Evolutionary conservation across 2,113 vertebrate species (phyloP).

Genomic region (Cephalopterus ornatus): DNA sequence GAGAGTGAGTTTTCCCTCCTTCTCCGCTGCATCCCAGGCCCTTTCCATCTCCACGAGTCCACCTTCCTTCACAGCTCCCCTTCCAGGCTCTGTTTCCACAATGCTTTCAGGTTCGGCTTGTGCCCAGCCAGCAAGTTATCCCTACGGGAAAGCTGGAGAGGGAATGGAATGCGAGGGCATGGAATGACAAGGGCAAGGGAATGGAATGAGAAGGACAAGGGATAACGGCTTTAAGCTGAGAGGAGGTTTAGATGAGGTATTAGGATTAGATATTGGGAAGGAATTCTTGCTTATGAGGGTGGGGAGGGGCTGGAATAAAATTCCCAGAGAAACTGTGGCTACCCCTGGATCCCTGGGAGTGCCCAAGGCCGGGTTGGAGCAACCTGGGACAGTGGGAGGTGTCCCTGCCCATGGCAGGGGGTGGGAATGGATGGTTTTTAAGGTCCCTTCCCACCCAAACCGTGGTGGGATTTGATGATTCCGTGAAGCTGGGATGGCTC

Average conservation of each 20-base stretch:
- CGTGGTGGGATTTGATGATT: no score
- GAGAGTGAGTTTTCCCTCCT: background rate
- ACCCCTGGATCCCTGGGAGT: background rate
- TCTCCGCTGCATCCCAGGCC: background rate
- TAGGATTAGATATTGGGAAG: background rate
- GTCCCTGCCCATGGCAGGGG: background rate
- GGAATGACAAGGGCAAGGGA: background rate
- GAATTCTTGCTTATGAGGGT: background rate
- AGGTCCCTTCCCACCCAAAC: no score
- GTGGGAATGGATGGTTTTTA: background rate
- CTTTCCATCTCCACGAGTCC: background rate
- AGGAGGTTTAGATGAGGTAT: background rate
- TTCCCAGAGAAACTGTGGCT: background rate
- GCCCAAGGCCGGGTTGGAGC: background rate
- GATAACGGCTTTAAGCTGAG: background rate
- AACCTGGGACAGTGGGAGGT: background rate
- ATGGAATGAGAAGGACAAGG: background rate
- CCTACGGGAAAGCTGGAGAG: background rate
- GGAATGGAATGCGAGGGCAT: background rate
- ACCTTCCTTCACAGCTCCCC: background rate
- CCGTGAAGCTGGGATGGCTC: no score
- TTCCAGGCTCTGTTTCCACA: background rate
- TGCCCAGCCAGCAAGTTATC: background rate
- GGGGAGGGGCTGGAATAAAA: background rate
- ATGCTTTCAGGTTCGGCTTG: background rate